These are phyloP conservation scores for Holacanthus passer DNA, from an alignment of 2,113 vertebrate species.

Conservation along the genomic window DNA sequence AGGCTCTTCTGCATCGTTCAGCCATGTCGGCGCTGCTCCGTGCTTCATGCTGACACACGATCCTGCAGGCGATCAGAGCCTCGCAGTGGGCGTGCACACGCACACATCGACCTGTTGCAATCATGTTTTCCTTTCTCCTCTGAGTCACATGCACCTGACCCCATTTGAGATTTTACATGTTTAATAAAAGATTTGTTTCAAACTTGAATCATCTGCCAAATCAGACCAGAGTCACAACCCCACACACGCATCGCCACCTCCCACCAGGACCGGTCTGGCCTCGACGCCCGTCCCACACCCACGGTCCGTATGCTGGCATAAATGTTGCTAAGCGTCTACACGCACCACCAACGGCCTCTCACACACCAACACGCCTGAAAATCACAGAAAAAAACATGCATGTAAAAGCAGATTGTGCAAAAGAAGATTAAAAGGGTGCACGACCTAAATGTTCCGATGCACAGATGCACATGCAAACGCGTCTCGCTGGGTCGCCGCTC, in stretches of 20 bases:
- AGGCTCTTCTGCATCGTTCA: too few relatives aligned
- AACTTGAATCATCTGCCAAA: slow-evolving; percentile 32
- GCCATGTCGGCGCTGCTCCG: too few relatives aligned
- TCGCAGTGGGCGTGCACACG: not conserved
- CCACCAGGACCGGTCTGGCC: slow-evolving; percentile 61
- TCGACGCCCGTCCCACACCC: slow-evolving; percentile 53
- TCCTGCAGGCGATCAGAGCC: not conserved
- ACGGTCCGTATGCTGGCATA: slow-evolving; percentile 67
- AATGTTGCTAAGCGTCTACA: slow-evolving; percentile 46
- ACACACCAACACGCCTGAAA: not conserved
- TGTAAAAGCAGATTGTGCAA: not conserved
- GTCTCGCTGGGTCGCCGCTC: slow-evolving; percentile 7
- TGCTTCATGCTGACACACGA: too few relatives aligned
- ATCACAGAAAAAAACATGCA: not conserved
- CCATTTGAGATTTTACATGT: not conserved
- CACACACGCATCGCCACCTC: slow-evolving; percentile 34
- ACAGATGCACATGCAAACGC: not conserved
- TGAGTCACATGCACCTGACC: slow-evolving; percentile 9
- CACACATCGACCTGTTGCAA: slow-evolving; percentile 12
- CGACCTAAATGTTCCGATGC: not conserved
- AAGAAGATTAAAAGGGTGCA: not conserved
- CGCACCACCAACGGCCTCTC: slow-evolving; percentile 1
- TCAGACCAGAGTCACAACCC: slow-evolving; percentile 32
- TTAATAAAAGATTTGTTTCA: slow-evolving; percentile 4
- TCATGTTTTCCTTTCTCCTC: not conserved